Evolutionary conservation across 2,888 invertebrate species (phyloP).

Genomic region (Synanthedon myopaeformis): DNA sequence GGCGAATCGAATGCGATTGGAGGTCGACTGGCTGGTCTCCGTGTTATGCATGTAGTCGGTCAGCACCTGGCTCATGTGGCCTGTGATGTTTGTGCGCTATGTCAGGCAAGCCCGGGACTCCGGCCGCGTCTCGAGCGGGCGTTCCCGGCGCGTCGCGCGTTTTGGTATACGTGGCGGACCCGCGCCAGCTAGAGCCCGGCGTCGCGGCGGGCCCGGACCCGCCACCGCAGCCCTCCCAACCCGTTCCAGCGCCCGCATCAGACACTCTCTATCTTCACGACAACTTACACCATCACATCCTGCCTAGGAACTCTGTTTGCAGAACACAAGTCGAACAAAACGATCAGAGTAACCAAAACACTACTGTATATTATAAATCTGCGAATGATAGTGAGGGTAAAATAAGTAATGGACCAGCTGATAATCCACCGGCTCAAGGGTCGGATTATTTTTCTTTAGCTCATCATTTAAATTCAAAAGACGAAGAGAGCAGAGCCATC

Average conservation of each 20-base stretch:
- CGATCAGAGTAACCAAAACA: slow-evolving; percentile 26
- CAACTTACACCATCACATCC: slow-evolving; percentile 28
- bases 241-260: too few relatives aligned
- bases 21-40: slow-evolving; percentile 45
- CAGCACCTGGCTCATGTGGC: slow-evolving; percentile 53
- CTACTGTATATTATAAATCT: slow-evolving; percentile 39
- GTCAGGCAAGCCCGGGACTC: slow-evolving; percentile 83
- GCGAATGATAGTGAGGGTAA: slow-evolving; percentile 37
- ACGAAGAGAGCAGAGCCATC: slow-evolving; percentile 30
- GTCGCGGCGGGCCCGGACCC: slow-evolving; percentile 41
- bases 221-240: slow-evolving; percentile 21
- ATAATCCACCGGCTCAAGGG: slow-evolving; percentile 22
- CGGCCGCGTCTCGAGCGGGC: slow-evolving; percentile 68
- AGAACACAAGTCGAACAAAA: slow-evolving; percentile 28
- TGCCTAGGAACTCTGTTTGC: slow-evolving; percentile 32
- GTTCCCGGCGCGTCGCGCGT: slow-evolving; percentile 63
- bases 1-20: slow-evolving; percentile 48
- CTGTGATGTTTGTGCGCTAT: slow-evolving; percentile 82
- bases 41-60: slow-evolving; percentile 50
- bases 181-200: slow-evolving; percentile 65
- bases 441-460: slow-evolving; percentile 35
- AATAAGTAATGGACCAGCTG: slow-evolving; percentile 27
- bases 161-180: slow-evolving; percentile 67
- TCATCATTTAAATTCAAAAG: slow-evolving; percentile 36
- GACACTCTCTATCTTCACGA: slow-evolving; percentile 39